Evolutionary conservation across 2,113 vertebrate genomes (phyloP).

Genomic region (Microcebus ravelobensis): DNA sequence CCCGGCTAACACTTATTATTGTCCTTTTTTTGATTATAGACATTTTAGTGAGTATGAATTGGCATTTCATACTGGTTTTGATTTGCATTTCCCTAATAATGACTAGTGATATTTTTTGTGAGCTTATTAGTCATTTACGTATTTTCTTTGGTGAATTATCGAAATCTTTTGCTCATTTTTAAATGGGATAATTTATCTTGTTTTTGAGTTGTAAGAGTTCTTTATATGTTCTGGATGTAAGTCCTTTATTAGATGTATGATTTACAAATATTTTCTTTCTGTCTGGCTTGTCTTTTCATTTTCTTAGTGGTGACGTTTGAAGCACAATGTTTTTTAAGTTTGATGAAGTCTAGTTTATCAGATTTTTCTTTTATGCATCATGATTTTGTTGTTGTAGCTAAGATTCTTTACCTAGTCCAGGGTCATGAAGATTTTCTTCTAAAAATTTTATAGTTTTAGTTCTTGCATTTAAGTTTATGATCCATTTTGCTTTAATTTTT

Average conservation of each 20-base stretch:
- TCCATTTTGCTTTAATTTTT: neutral
- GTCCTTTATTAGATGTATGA: neutral
- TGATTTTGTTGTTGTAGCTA: neutral
- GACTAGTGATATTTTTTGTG: neutral
- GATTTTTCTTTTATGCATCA: neutral
- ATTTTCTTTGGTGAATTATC: neutral
- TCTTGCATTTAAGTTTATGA: slow-evolving; percentile 1
- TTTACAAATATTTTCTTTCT: neutral
- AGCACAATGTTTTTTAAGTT: neutral
- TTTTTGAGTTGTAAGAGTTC: slow-evolving; percentile 4
- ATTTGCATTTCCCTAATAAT: slow-evolving; percentile 18
- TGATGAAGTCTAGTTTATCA: neutral
- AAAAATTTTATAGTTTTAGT: neutral
- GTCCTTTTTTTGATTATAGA: neutral
- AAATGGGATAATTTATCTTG: neutral
- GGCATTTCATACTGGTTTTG: neutral
- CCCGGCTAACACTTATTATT: neutral
- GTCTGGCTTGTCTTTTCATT: neutral
- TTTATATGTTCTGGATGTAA: neutral
- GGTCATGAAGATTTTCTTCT: neutral
- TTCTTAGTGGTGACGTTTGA: neutral
- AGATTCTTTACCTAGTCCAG: neutral
- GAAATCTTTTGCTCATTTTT: neutral
- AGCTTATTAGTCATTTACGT: neutral
- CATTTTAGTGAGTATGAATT: neutral